Evolutionary conservation across 1,140 invertebrate genomes (phyloP), one percentile per base, ranked within the genome.

Genomic region (Zaprionus africanus): DNA sequence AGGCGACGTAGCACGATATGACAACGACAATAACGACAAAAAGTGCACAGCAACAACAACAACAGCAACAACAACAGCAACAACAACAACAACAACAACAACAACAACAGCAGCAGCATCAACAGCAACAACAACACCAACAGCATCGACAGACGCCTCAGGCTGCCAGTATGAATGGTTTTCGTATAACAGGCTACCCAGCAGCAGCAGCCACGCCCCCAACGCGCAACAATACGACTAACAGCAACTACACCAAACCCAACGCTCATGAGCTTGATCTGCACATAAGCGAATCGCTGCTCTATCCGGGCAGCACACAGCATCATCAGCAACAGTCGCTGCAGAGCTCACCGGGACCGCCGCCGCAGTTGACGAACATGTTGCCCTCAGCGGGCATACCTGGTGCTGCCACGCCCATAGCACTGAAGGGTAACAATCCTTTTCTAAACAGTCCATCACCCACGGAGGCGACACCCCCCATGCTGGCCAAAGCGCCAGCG

Each of bases 361-460:
- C 91, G 57, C 87, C 91, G 2, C 86, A 88, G 34, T 43, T 92
- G 60, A 91, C 90, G 19, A 92, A 69, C 69, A 80, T 86, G 68
- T 43, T 87, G 78, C 84, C 85, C 17, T 67, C 71, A 9, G 57
- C 86, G 15, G 83, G 85, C n/a, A 63, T 81, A 64, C 83, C 83
- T 3, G 84, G 84, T 24, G 85, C 78, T 4, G 82, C 84, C 38
- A 76, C 91, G 53, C 90, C 91, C 46, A 92, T 92, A 41, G 90
- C 91, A 9, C 58, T 92, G 24, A 92, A 92, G 41, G 90, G 91
- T 43, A 92, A 91, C 75, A 92, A 92, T 86, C 91, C 91, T 2
- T 92, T 92, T 46, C 53, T 92, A 9, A 92, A 92, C 38, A 92
- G 91, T 43, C 91, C 91, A 7, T 92, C 91, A 51, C 91, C 91